Conservation (phyloP, 2,888 invertebrate species). For the Synanthedon andrenaeformis region DNA sequence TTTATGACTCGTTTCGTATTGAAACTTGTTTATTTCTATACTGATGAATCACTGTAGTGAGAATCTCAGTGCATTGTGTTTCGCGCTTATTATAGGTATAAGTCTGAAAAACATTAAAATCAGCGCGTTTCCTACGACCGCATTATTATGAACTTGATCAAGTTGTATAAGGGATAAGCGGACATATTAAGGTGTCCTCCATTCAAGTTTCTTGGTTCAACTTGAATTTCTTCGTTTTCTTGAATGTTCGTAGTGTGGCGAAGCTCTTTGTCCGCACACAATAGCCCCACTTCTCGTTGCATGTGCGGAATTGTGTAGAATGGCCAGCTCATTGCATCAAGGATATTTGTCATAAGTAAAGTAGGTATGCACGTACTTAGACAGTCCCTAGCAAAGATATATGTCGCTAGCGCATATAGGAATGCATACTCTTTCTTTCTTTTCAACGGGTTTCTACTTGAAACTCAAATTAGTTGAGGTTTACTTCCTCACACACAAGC, state of each 20-base stretch:
- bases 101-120: neutral
- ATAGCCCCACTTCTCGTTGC: conserved; percentile 29
- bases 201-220: conserved; percentile 55
- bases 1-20: neutral
- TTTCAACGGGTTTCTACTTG: conserved; percentile 17
- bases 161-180: conserved; percentile 11
- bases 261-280: conserved; percentile 54
- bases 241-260: conserved; percentile 44
- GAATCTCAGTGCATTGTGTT: neutral
- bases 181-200: conserved; percentile 22
- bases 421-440: conserved; percentile 23
- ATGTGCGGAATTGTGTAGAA: conserved; percentile 46
- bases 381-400: conserved; percentile 8
- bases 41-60: neutral
- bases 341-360: conserved; percentile 40
- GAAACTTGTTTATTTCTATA: neutral
- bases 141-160: neutral
- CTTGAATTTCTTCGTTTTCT: conserved; percentile 45
- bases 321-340: conserved; percentile 30
- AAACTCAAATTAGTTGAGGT: conserved; percentile 21
- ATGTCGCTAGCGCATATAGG: conserved; percentile 8
- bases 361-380: conserved; percentile 8
- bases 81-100: neutral
- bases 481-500: conserved; percentile 6
- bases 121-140: neutral